Base-by-base conservation (phyloP, 1,140 invertebrate species). In the Drosophila tani region DNA sequence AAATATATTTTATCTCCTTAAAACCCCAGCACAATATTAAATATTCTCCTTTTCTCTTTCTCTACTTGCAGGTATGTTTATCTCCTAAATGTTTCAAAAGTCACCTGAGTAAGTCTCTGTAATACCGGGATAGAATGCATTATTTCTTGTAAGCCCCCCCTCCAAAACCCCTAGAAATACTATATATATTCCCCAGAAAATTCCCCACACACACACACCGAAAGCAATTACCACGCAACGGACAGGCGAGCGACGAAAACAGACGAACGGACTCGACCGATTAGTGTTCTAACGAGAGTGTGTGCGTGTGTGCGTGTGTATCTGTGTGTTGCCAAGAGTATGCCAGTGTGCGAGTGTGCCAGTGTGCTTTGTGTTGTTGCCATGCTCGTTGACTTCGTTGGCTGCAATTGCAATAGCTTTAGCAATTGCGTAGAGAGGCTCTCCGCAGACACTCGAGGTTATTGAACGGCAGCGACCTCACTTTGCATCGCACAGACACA, bases 381-480 rank as follows among this genome's bases (percentile, higher is more conserved):
- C 62, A 70, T 86, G 80, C 82, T 77, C 74, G 77, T 67, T 60
- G 76, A 55, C 49, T 63, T 49, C 60, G 77, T 45, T 59, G 70
- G 75, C 57, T 80, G 82, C 62, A 62, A 78, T 64, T 81, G 82
- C 79, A 86, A 81, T 91, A 83, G 87, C 82, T 81, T 91, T 64
- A 79, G 82, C 79, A 86, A 81, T 91, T 86, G 87, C 82, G 82
- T 91, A 91, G 77, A 79, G 76, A 63, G 73, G 75, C 81, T 84
- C 73, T 71, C 53, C 67, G 68, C 69, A 79, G 69, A 69, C 74
- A 80, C 87, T 91, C 78, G 88, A 91, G 88, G 88, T 91, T 91
- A 91, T 91, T 91, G 88, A 91, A 91, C 88, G 88, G 88, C 87
- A 91, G 79, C 88, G 88, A 91, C 88, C 88, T 91, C 85, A 90